phyloP scores from a whole-genome alignment of 1,140 invertebrate species.

The Trypoxylus dichotomus region DNA sequence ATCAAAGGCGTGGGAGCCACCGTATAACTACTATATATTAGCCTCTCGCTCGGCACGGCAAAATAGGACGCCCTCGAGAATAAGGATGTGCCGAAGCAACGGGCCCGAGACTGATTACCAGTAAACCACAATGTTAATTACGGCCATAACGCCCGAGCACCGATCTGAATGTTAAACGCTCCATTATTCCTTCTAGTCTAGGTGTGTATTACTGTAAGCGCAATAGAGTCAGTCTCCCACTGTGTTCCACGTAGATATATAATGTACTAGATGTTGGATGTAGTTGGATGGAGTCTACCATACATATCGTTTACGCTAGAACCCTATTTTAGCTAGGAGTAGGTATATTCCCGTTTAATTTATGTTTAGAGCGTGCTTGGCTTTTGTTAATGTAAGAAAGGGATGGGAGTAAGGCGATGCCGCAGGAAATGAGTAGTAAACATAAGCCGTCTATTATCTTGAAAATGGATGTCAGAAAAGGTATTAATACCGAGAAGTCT shows the following conservation, averaged over 20 bases:
- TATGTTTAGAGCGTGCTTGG: neutral
- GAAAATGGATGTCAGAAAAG: no score
- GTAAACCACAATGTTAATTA: constrained; percentile 44
- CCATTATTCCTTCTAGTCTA: constrained; percentile 26
- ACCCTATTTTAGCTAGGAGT: neutral
- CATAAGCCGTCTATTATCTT: no score
- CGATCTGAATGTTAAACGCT: constrained; percentile 40
- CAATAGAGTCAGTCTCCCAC: neutral
- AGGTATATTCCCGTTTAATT: neutral
- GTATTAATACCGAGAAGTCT: no score
- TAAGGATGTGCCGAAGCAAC: constrained; percentile 16
- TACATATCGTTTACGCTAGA: neutral
- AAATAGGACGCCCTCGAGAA: constrained; percentile 20
- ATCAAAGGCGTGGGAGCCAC: neutral
- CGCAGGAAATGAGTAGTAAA: no score
- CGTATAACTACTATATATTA: neutral
- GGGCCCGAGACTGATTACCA: constrained; percentile 41
- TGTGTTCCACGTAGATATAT: neutral
- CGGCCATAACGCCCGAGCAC: constrained; percentile 41
- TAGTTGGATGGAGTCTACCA: neutral
- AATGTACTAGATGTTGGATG: neutral
- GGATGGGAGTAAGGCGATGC: no score
- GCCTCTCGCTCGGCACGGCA: neutral
- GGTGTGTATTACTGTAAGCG: neutral
- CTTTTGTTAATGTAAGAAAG: neutral